These are phyloP conservation scores for Drosophila dives DNA, from an alignment of 2,888 invertebrate genomes.

Conservation along the genomic window DNA sequence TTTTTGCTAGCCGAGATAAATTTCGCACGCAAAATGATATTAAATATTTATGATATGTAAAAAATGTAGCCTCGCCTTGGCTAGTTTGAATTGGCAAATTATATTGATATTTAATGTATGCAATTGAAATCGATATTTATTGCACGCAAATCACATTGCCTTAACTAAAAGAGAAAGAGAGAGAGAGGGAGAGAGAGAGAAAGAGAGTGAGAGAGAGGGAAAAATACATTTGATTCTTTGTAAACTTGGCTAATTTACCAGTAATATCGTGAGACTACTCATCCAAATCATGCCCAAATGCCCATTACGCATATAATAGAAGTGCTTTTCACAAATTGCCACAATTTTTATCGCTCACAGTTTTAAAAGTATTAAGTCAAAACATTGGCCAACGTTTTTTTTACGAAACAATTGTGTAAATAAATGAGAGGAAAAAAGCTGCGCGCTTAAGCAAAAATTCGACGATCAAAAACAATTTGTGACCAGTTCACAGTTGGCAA, in stretches of 20 bases:
- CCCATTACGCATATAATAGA: not conserved
- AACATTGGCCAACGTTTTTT: slow-evolving; percentile 9
- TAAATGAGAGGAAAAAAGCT: slow-evolving; percentile 47
- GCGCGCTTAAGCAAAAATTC: not conserved
- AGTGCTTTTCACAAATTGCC: not conserved
- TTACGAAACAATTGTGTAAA: slow-evolving; percentile 37
- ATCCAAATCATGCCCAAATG: not conserved
- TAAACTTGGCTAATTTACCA: not conserved
- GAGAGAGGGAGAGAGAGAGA: not conserved
- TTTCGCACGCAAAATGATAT: not conserved
- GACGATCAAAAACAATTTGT: slow-evolving; percentile 17
- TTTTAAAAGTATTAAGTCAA: slow-evolving; percentile 8
- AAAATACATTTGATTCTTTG: not conserved
- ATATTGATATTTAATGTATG: not conserved
- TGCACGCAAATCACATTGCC: not conserved
- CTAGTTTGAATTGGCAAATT: not conserved
- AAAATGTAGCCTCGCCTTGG: not conserved
- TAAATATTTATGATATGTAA: not conserved
- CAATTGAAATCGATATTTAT: slow-evolving; percentile 2
- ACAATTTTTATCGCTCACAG: slow-evolving; percentile 10
- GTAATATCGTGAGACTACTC: not conserved
- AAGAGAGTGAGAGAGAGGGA: not conserved
- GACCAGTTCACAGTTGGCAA: slow-evolving; percentile 12
- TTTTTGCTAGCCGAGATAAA: not conserved
- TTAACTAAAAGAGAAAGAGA: not conserved